Percentiles rank a stretch among this genome's conserved stretches.
Evolutionary conservation across 2,888 invertebrate species (phyloP).

Genomic region (Malachius bipustulatus): DNA sequence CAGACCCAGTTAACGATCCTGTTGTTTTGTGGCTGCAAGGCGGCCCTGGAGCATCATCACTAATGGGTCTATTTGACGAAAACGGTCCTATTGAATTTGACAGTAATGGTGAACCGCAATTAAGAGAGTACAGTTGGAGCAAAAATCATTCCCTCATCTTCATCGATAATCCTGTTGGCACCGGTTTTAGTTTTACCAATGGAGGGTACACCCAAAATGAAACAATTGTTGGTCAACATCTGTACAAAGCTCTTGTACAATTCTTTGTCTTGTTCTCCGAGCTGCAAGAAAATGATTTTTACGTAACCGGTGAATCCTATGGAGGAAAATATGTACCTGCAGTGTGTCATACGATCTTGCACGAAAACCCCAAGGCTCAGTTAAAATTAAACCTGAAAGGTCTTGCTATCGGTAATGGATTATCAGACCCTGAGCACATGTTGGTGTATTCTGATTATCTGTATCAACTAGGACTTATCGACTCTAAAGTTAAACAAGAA

Average conservation of each 20-base stretch:
- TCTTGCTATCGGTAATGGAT: constrained; percentile 42
- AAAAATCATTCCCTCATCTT: constrained; percentile 64
- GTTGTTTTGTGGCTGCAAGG: constrained; percentile 73
- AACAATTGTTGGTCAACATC: constrained; percentile 62
- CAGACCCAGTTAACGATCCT: constrained; percentile 43
- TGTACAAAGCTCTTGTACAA: constrained; percentile 62
- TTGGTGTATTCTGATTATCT: constrained; percentile 60
- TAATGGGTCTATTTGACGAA: constrained; percentile 67
- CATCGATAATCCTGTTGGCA: constrained; percentile 84
- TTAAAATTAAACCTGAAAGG: constrained; percentile 43
- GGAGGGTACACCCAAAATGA: constrained; percentile 67
- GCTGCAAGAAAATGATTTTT: constrained; percentile 59
- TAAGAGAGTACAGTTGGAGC: constrained; percentile 68
- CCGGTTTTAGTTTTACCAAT: constrained; percentile 79
- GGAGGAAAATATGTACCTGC: constrained; percentile 71
- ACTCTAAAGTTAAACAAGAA: constrained; percentile 43
- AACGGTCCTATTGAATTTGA: constrained; percentile 54
- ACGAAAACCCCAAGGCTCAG: constrained; percentile 35
- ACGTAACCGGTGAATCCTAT: constrained; percentile 79
- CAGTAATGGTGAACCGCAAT: not conserved
- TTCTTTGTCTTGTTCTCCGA: constrained; percentile 72
- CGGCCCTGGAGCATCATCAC: constrained; percentile 65
- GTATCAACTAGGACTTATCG: constrained; percentile 58
- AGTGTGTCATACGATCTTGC: constrained; percentile 54
- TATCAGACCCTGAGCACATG: constrained; percentile 60